A percentile compares a stretch with the other conserved stretches of the same genome.
phyloP scores from a whole-genome alignment of 2,888 invertebrate genomes.

The Lepidocyrtinus sp. region DNA sequence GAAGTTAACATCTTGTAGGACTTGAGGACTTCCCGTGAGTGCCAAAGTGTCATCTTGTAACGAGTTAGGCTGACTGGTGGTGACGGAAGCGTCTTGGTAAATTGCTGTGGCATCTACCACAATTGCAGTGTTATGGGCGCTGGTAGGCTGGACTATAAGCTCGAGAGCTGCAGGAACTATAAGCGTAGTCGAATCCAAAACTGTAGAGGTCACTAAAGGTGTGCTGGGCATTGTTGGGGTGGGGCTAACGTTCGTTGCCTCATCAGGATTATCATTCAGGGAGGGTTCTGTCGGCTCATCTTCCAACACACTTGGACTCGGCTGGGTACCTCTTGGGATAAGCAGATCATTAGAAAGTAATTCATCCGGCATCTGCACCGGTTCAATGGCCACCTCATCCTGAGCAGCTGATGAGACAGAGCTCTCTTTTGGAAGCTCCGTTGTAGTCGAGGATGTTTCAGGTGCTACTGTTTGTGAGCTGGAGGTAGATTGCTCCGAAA shows the following conservation, averaged over 20 bases:
- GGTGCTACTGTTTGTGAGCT: conserved; percentile 2
- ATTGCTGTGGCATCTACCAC: neutral
- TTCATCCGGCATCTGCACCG: too few relatives aligned
- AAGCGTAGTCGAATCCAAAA: conserved; percentile 20
- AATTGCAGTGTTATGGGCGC: neutral
- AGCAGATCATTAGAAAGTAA: too few relatives aligned
- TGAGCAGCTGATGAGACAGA: conserved; percentile 21
- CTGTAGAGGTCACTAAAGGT: conserved; percentile 1
- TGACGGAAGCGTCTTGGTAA: too few relatives aligned
- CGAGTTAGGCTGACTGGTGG: too few relatives aligned
- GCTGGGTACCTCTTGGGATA: neutral
- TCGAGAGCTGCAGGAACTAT: conserved; percentile 18
- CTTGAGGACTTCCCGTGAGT: too few relatives aligned
- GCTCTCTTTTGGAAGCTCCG: conserved; percentile 41
- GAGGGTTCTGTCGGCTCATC: neutral
- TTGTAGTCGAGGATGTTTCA: conserved; percentile 21
- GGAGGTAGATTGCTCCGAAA: too few relatives aligned
- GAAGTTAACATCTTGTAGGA: too few relatives aligned
- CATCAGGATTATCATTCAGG: conserved; percentile 6
- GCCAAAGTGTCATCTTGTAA: too few relatives aligned
- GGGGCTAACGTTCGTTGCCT: neutral
- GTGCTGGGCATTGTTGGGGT: neutral
- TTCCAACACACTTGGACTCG: neutral
- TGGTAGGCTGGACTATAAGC: conserved; percentile 19
- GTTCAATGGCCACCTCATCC: neutral